Conservation (phyloP, 2,888 invertebrate genomes). For the Nymphalis urticae region DNA sequence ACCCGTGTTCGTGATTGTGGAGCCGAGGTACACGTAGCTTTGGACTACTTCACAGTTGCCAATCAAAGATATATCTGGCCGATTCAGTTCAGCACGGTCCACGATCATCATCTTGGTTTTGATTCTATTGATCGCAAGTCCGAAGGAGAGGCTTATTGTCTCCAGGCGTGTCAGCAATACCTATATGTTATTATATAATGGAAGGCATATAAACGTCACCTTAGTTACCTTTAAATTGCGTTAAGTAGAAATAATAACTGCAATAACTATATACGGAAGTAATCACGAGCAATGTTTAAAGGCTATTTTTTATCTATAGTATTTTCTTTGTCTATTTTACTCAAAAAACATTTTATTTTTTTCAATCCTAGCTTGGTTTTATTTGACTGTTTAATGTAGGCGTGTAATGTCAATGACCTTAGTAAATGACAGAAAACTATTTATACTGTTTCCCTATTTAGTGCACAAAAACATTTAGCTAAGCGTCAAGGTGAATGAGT, state of each 20-base stretch:
- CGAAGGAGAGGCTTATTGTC: too few relatives aligned
- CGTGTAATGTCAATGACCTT: conserved; percentile 2
- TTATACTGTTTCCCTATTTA: neutral
- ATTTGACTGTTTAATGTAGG: neutral
- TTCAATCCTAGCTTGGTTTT: neutral
- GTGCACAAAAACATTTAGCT: neutral
- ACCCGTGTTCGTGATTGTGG: too few relatives aligned
- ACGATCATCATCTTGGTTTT: too few relatives aligned
- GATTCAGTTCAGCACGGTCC: too few relatives aligned
- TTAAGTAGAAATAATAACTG: neutral
- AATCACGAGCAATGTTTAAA: conserved; percentile 4
- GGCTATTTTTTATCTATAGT: conserved; percentile 6
- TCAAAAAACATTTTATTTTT: neutral
- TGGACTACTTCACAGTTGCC: too few relatives aligned
- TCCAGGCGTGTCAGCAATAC: too few relatives aligned
- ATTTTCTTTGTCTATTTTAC: conserved; percentile 20
- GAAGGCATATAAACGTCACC: neutral
- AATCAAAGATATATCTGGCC: too few relatives aligned
- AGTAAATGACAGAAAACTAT: conserved; percentile 1
- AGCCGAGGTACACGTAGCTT: too few relatives aligned
- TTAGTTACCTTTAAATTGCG: neutral
- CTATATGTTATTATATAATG: too few relatives aligned
- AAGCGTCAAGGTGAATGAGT: conserved; percentile 8
- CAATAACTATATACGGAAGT: conserved; percentile 18
- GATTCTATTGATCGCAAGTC: too few relatives aligned